phyloP scores from a whole-genome alignment of 1,140 invertebrate genomes.

The Lasaia peninsularis region DNA sequence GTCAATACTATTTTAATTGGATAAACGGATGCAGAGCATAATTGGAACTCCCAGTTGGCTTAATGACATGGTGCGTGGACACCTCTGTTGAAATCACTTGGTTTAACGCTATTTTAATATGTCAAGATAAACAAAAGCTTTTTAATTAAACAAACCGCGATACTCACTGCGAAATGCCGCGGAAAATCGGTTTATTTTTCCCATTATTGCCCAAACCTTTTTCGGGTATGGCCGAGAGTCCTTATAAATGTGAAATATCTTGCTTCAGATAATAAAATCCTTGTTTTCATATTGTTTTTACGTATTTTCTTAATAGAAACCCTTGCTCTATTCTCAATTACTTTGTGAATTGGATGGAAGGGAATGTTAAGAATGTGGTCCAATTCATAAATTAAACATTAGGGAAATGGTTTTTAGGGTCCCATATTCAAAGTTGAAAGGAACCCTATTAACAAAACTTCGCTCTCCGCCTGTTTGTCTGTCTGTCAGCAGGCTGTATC shows the following conservation, averaged over 20 bases:
- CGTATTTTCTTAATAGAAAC: not conserved
- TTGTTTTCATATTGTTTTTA: not conserved
- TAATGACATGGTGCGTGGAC: constrained; percentile 34
- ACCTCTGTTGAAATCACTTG: constrained; percentile 26
- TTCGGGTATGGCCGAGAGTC: not conserved
- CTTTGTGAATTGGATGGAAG: no score
- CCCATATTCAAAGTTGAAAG: no score
- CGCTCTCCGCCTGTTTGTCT: no score
- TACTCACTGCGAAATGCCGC: constrained; percentile 8
- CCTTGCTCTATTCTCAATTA: not conserved
- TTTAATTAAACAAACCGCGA: constrained; percentile 11
- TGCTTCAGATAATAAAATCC: not conserved
- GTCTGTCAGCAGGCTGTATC: no score
- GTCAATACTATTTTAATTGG: constrained; percentile 36
- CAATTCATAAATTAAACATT: no score
- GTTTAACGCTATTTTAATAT: constrained; percentile 22
- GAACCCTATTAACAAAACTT: no score
- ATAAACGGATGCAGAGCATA: constrained; percentile 31
- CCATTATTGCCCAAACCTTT: constrained; percentile 8
- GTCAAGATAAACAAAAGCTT: constrained; percentile 12
- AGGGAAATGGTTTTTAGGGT: no score
- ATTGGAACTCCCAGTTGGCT: constrained; percentile 33
- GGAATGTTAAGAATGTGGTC: no score
- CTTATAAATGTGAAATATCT: not conserved
- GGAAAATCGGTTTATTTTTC: constrained; percentile 6